phyloP scores from a whole-genome alignment of 35 echinoderm and acorn worm species.

The Amphiura filiformis region DNA sequence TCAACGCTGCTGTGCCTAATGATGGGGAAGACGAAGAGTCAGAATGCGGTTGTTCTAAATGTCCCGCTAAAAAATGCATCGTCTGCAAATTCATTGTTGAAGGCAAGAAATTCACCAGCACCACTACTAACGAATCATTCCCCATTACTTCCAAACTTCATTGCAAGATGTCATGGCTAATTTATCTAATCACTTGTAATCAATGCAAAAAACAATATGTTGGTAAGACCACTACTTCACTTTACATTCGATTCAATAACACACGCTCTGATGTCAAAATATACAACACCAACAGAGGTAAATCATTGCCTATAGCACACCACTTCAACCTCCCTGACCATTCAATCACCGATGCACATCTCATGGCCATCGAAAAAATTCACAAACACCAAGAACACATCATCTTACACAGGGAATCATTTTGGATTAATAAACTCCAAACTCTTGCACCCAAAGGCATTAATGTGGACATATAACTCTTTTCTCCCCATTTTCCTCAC shows the following conservation, averaged over 20 bases:
- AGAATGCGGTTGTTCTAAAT: not conserved
- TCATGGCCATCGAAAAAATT: not conserved
- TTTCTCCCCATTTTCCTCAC: too few relatives aligned
- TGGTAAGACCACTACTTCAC: not conserved
- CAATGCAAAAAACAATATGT: not conserved
- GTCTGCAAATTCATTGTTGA: not conserved
- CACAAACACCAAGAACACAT: not conserved
- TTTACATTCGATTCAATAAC: not conserved
- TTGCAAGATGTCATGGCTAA: not conserved
- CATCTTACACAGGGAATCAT: not conserved
- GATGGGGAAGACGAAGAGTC: not conserved
- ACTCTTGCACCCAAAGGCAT: not conserved
- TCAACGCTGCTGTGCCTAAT: not conserved
- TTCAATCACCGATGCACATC: not conserved
- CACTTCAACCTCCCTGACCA: not conserved
- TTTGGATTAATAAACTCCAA: not conserved
- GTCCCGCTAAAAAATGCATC: not conserved
- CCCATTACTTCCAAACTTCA: not conserved
- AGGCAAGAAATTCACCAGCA: not conserved
- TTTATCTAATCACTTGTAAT: not conserved
- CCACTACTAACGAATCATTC: not conserved
- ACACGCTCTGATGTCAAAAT: not conserved
- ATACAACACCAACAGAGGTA: not conserved
- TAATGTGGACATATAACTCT: not conserved
- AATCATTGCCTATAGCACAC: not conserved